A percentile compares a stretch with the other conserved stretches of the same genome.
These are phyloP conservation scores for Hippopotamyrus pictus DNA, from an alignment of 2,797 vertebrate species.

Conservation along the genomic window DNA sequence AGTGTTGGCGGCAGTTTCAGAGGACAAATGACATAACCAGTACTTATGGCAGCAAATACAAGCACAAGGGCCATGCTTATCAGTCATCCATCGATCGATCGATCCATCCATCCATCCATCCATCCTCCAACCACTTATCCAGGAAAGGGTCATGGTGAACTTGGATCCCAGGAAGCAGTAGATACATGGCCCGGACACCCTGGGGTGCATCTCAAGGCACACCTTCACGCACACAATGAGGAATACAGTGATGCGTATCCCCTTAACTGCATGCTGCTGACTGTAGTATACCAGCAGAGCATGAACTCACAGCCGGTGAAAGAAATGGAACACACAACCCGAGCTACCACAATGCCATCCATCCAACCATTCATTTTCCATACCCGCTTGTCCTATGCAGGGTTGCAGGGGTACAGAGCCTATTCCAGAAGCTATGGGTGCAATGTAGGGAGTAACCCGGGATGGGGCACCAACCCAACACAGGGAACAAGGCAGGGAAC, in stretches of 20 bases:
- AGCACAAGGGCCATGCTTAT: not conserved
- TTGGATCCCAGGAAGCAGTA: not conserved
- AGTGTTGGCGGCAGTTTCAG: not conserved
- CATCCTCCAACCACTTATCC: not conserved
- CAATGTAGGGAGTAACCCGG: not conserved
- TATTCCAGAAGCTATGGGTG: not conserved
- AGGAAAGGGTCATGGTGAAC: not conserved
- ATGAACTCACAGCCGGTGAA: not conserved
- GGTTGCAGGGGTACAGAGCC: not conserved
- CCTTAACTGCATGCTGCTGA: not conserved
- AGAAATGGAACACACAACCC: not conserved
- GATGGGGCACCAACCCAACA: not conserved
- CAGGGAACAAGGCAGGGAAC: too few species aligned
- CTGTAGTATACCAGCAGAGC: not conserved
- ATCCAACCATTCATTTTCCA: not conserved
- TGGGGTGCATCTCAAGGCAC: not conserved
- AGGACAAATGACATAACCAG: not conserved
- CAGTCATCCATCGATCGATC: not conserved
- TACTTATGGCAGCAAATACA: not conserved
- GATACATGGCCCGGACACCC: not conserved
- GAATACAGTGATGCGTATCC: not conserved
- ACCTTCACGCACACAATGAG: not conserved
- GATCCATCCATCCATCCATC: not conserved
- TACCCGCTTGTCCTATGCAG: not conserved
- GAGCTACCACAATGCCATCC: not conserved